Evolutionary conservation across 2,888 invertebrate species (phyloP).

Genomic region (Boloria euphrosyne): DNA sequence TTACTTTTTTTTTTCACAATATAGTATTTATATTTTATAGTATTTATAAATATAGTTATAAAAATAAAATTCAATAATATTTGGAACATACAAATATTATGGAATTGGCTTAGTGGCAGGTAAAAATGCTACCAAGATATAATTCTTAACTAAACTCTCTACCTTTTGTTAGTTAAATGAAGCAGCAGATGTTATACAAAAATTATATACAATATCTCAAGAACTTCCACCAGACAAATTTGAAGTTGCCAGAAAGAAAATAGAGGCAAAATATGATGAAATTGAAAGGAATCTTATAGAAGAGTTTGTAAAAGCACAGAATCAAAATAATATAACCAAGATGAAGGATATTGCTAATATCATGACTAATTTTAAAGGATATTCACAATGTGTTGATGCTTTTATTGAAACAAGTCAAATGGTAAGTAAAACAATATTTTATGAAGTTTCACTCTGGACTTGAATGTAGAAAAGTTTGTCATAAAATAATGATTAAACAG

Average conservation of each 20-base stretch:
- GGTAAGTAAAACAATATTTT: conserved; percentile 68
- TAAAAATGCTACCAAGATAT: neutral
- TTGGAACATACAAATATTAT: too few species aligned
- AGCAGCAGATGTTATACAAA: conserved; percentile 98
- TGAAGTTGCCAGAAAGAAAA: conserved; percentile 91
- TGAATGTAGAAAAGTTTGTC: neutral
- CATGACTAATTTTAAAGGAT: conserved; percentile 97
- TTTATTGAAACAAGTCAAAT: conserved; percentile 98
- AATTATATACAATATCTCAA: conserved; percentile 96
- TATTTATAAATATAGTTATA: too few species aligned
- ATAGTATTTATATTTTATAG: too few species aligned
- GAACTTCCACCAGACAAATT: conserved; percentile 95
- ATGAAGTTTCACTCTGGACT: too few species aligned
- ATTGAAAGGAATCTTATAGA: conserved; percentile 95
- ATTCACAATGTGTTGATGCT: conserved; percentile 97
- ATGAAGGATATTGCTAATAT: conserved; percentile 97
- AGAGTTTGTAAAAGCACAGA: conserved; percentile 95
- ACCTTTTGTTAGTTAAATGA: conserved; percentile 87
- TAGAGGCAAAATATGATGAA: conserved; percentile 93
- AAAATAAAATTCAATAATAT: too few species aligned
- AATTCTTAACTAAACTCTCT: conserved; percentile 2
- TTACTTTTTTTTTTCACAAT: too few species aligned
- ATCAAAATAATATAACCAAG: conserved; percentile 89
- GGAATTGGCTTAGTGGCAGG: too few species aligned
- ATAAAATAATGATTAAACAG: neutral